These are phyloP conservation scores for Tenualosa ilisha DNA, from an alignment of 2,797 vertebrate genomes.

Conservation along the genomic window DNA sequence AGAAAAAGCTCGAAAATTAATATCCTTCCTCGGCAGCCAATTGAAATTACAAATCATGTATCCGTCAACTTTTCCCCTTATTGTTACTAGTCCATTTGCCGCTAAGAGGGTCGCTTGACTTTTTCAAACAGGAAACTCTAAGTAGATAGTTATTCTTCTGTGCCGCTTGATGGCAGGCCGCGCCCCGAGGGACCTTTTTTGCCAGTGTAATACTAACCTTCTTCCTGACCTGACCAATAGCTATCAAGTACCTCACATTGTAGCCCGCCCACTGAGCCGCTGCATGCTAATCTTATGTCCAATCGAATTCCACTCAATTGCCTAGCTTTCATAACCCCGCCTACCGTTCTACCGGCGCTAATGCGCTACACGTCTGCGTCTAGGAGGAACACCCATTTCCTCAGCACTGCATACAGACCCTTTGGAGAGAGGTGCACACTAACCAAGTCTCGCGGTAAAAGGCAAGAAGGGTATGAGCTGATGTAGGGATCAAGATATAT, in stretches of 20 bases:
- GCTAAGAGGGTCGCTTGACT: constrained; percentile 28
- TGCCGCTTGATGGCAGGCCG: constrained; percentile 30
- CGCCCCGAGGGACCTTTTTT: constrained; percentile 38
- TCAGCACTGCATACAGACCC: neutral
- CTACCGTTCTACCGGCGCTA: neutral
- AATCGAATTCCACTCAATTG: neutral
- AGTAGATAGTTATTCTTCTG: constrained; percentile 35
- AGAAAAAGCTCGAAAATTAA: constrained; percentile 41
- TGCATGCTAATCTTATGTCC: constrained; percentile 20
- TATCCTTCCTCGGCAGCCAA: neutral
- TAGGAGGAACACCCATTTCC: neutral
- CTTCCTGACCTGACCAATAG: constrained; percentile 46
- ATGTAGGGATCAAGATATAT: neutral
- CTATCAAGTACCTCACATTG: neutral
- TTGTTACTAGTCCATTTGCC: constrained; percentile 8
- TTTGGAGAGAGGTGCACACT: neutral
- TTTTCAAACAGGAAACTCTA: constrained; percentile 39
- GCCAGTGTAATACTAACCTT: constrained; percentile 22
- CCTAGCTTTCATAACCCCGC: constrained; percentile 15
- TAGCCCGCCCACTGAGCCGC: neutral
- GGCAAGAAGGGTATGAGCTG: neutral
- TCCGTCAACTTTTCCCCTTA: constrained; percentile 43
- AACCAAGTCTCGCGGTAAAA: constrained; percentile 1
- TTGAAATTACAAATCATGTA: constrained; percentile 3
- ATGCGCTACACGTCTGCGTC: neutral